These are phyloP conservation scores for Dasysyrphus albostriatus DNA, from an alignment of 2,888 invertebrate species.

Conservation along the genomic window DNA sequence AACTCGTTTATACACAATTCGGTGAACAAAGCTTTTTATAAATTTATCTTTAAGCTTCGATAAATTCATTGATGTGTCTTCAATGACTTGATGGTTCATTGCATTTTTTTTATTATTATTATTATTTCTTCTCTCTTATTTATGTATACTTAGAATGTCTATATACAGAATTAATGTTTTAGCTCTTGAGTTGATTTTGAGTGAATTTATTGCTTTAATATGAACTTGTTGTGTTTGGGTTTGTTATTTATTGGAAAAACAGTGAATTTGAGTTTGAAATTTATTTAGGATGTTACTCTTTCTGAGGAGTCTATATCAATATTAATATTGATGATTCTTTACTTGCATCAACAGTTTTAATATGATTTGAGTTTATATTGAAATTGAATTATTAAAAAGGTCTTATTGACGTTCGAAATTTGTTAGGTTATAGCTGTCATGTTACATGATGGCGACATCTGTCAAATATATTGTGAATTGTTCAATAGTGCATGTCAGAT, in stretches of 20 bases:
- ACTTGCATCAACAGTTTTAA: no score
- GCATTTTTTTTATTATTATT: not conserved
- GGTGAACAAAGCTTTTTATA: conserved; percentile 27
- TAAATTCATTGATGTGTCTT: conserved; percentile 28
- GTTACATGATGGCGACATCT: no score
- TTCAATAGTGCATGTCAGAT: no score
- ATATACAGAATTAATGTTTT: not conserved
- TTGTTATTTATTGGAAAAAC: not conserved
- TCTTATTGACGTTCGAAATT: no score
- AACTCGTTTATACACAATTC: conserved; percentile 36
- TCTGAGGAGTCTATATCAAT: no score
- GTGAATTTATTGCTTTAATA: not conserved
- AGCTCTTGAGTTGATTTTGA: not conserved
- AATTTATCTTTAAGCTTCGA: conserved; percentile 25
- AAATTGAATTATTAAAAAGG: no score
- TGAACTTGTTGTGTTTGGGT: not conserved
- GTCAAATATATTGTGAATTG: no score
- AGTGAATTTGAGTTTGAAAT: no score
- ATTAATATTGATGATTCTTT: no score
- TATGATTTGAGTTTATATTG: no score
- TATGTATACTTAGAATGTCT: not conserved
- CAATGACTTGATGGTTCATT: conserved; percentile 31
- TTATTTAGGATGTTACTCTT: no score
- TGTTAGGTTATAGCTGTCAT: no score
- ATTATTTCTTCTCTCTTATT: not conserved